These are phyloP conservation scores for Odontamblyopus rebecca DNA, from an alignment of 2,797 vertebrate species.

Conservation along the genomic window DNA sequence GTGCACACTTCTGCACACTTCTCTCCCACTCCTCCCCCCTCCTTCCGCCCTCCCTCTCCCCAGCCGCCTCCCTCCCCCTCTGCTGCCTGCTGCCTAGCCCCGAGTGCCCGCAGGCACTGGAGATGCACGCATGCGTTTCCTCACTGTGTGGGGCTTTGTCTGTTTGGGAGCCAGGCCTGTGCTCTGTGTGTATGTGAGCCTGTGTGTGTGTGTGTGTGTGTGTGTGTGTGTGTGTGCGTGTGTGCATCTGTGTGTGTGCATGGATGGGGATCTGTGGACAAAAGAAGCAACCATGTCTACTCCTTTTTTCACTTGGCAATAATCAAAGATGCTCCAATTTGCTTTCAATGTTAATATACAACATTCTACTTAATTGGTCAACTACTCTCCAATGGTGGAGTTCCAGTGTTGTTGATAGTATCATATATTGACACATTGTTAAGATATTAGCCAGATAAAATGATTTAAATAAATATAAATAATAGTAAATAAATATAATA, in stretches of 20 bases:
- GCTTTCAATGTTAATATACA: slow-evolving; percentile 11
- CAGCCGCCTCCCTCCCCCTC: slow-evolving; percentile 22
- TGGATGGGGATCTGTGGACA: slow-evolving; percentile 58
- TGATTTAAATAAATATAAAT: too few relatives aligned
- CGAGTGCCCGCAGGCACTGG: slow-evolving; percentile 64
- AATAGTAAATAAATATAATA: too few relatives aligned
- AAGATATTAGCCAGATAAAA: not conserved
- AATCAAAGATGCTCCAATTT: slow-evolving; percentile 52
- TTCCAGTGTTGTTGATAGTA: not conserved
- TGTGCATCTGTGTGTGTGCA: slow-evolving; percentile 14
- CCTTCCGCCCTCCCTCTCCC: slow-evolving; percentile 39
- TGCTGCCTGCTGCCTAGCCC: slow-evolving; percentile 68
- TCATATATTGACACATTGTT: not conserved
- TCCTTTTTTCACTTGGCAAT: slow-evolving; percentile 57
- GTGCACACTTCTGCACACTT: slow-evolving; percentile 22
- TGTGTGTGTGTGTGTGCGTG: slow-evolving; percentile 12
- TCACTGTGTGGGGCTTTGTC: slow-evolving; percentile 74
- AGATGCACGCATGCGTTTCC: slow-evolving; percentile 75
- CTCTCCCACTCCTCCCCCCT: slow-evolving; percentile 5
- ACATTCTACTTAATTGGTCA: not conserved
- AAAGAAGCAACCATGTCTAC: slow-evolving; percentile 63
- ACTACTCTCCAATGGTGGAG: not conserved
- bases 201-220: slow-evolving; percentile 18
- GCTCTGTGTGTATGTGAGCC: slow-evolving; percentile 30
- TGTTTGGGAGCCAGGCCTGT: slow-evolving; percentile 53